Evolutionary conservation across 2,113 vertebrate species (phyloP).

Genomic region (Nyctereutes procyonoides): DNA sequence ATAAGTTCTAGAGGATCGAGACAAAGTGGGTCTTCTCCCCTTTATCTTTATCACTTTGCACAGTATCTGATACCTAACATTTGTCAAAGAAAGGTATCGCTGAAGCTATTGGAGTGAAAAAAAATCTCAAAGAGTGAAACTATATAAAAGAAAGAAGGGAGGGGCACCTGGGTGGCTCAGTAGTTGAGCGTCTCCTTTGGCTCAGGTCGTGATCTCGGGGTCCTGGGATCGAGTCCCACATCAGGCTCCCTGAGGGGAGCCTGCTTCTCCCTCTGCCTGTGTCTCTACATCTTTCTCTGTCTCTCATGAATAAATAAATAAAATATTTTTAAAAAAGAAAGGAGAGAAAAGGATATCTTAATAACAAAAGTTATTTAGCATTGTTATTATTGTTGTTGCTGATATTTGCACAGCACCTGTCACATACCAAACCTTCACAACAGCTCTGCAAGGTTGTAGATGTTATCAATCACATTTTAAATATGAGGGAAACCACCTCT

Average conservation of each 20-base stretch:
- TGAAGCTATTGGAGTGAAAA: not conserved
- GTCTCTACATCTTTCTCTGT: too few relatives aligned
- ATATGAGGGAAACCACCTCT: not conserved
- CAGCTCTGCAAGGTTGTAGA: not conserved
- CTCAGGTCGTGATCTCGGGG: too few relatives aligned
- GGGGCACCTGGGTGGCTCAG: too few relatives aligned
- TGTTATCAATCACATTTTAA: constrained; percentile 12
- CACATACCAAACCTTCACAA: not conserved
- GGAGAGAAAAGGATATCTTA: not conserved
- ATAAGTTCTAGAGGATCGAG: not conserved
- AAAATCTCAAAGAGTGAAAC: not conserved
- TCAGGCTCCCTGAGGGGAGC: too few relatives aligned
- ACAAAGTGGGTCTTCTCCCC: not conserved
- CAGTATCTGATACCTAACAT: not conserved
- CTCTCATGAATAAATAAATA: too few relatives aligned
- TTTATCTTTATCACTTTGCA: not conserved
- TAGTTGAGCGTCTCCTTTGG: too few relatives aligned
- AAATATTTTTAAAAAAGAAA: not conserved
- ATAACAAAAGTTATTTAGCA: not conserved
- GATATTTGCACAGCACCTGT: not conserved
- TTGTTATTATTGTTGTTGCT: not conserved
- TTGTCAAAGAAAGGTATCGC: not conserved
- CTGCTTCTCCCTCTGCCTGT: too few relatives aligned
- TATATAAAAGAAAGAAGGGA: not conserved
- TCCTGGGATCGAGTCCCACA: too few relatives aligned